Evolutionary conservation across 2,797 vertebrate species (phyloP), one percentile per base, ranked within the genome.

Genomic region (Periophthalmus magnuspinnatus): DNA sequence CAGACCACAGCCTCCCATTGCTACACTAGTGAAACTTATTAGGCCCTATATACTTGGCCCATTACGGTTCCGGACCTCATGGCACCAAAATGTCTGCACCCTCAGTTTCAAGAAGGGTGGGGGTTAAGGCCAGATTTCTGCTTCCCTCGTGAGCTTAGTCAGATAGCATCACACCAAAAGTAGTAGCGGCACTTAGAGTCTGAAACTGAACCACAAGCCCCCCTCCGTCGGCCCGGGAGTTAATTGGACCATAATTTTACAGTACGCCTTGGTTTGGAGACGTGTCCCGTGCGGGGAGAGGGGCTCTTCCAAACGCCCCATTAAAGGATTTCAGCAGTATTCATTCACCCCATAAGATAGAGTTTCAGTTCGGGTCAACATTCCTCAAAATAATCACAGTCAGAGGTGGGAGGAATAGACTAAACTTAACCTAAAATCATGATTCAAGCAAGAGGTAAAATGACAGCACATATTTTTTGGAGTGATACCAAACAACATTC

Each of bases 161-260:
- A 77, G 91, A 93, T 94, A 92, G 77, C 81, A 91, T 93, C 89
- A 16, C 16, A 45, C 80, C 80, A 83, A 74, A 64, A 75, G 76
- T 82, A 77, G 69, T 79, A 82, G 80, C 76, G 83, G 82, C 76
- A 88, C 77, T 82, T 80, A 83, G 78, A 87, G 67, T 73, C 85
- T 88, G 88, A 88, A 90, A 89, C 80, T 74, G 68, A 89, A 88
- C 86, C 83, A 81, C 85, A 47, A 48, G 33, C 48, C 22, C 66
- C 24, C 76, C 61, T 34, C 17, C 22, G 76, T 21, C 70, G 17
- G 16, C 78, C 73, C 71, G 52, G 41, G 16, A 79, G 79, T 84
- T 91, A 92, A 92, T 92, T 90, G 85, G 73, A 69, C 89, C 89
- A 90, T 92, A 81, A 91, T 91, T 92, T 90, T 84, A 91, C 88